A percentile compares a stretch with the other conserved stretches of the same genome.
Evolutionary conservation across 1,140 invertebrate species (phyloP).

Genomic region (Anoplophora glabripennis): DNA sequence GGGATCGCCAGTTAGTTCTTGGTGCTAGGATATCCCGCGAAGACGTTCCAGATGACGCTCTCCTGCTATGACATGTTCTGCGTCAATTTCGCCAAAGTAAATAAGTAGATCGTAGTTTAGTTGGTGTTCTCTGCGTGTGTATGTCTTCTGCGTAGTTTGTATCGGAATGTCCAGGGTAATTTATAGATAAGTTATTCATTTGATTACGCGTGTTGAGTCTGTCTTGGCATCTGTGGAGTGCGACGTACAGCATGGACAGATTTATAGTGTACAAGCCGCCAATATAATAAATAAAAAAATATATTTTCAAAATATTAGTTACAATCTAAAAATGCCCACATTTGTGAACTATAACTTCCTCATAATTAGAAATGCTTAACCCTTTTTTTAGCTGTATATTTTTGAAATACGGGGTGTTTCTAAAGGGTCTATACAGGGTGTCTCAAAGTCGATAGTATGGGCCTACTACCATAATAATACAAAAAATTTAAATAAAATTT

Average conservation of each 20-base stretch:
- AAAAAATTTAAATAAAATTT: too few relatives aligned
- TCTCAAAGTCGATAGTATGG: too few relatives aligned
- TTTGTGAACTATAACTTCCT: too few relatives aligned
- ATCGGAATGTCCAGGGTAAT: neutral
- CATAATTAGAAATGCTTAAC: too few relatives aligned
- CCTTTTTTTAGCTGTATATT: too few relatives aligned
- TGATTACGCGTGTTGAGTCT: neutral
- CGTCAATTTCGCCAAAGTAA: constrained; percentile 32
- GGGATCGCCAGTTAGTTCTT: constrained; percentile 8
- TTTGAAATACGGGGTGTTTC: too few relatives aligned
- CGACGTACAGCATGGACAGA: too few relatives aligned
- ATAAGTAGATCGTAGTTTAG: constrained; percentile 10
- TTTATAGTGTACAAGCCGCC: too few relatives aligned
- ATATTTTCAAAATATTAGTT: too few relatives aligned
- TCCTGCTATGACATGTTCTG: constrained; percentile 34
- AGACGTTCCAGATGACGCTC: constrained; percentile 21
- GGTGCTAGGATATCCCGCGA: constrained; percentile 1
- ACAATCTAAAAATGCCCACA: too few relatives aligned
- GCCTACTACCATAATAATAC: too few relatives aligned
- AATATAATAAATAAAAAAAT: constrained; percentile 4
- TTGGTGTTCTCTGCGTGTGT: constrained; percentile 9
- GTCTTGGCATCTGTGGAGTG: neutral
- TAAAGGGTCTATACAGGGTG: too few relatives aligned
- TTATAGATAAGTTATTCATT: neutral
- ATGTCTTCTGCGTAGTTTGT: constrained; percentile 1